Conservation (phyloP, 2,797 vertebrate genomes). For the Adrianichthys oophorus region DNA sequence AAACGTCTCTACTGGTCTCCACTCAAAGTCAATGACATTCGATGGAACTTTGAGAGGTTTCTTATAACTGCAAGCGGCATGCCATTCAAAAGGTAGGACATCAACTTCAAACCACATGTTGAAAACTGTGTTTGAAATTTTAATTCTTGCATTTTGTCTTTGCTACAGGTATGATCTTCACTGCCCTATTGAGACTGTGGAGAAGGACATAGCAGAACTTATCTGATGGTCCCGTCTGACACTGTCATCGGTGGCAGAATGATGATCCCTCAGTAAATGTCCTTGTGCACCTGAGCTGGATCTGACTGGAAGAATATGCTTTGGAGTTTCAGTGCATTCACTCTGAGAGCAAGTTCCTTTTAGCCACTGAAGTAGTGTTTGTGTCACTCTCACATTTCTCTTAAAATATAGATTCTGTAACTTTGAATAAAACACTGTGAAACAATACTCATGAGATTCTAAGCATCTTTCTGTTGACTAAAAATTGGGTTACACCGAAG, state of each 20-base stretch:
- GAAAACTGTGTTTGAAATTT: conserved; percentile 3
- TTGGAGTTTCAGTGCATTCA: conserved; percentile 77
- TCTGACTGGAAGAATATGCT: conserved; percentile 69
- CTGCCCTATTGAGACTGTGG: conserved; percentile 70
- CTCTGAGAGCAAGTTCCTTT: conserved; percentile 62
- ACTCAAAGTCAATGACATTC: conserved; percentile 79
- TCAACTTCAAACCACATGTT: not conserved
- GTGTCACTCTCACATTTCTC: conserved; percentile 5
- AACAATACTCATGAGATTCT: not conserved
- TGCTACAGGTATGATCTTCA: conserved; percentile 77
- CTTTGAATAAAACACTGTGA: conserved; percentile 26
- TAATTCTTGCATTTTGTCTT: conserved; percentile 7
- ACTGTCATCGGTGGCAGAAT: conserved; percentile 56
- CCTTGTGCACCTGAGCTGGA: conserved; percentile 75
- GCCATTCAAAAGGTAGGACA: conserved; percentile 75
- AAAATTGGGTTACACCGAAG: not conserved
- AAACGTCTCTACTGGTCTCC: conserved; percentile 82
- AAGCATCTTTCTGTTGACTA: conserved; percentile 2
- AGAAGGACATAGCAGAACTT: conserved; percentile 73
- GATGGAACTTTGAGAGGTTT: conserved; percentile 86
- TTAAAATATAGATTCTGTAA: conserved; percentile 2
- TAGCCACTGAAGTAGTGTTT: conserved; percentile 54
- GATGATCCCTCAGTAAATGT: conserved; percentile 82
- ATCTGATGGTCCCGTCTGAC: conserved; percentile 43
- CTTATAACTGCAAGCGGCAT: conserved; percentile 74